Percentiles rank a stretch among this genome's conserved stretches.
Evolutionary conservation across 2,113 vertebrate species (phyloP).

Genomic region (Osmerus mordax): DNA sequence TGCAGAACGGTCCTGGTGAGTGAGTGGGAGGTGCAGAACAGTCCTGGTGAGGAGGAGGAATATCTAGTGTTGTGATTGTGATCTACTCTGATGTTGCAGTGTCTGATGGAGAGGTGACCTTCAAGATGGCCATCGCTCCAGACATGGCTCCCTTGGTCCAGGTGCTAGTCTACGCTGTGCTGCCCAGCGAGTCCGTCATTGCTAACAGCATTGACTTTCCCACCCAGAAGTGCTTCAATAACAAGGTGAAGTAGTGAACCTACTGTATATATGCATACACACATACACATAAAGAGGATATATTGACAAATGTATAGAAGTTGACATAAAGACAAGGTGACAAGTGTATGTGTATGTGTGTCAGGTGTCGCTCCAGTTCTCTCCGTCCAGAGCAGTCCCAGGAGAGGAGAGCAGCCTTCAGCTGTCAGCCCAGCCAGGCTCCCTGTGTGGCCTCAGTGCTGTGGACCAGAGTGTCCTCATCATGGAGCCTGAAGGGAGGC

Average conservation of each 20-base stretch:
- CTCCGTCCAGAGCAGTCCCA: conserved; percentile 62
- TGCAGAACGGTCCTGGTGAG: conserved; percentile 22
- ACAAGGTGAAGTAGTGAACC: conserved; percentile 69
- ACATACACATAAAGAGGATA: no score
- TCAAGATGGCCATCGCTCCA: conserved; percentile 63
- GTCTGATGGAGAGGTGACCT: conserved; percentile 61
- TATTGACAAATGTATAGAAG: no score
- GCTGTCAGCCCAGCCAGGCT: conserved; percentile 71
- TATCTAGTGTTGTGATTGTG: background rate
- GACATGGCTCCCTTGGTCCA: conserved; percentile 65
- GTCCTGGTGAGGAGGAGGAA: no score
- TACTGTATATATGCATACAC: no score
- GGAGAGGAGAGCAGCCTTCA: conserved; percentile 59
- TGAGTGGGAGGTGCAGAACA: background rate
- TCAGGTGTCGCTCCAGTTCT: background rate
- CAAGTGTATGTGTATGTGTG: background rate
- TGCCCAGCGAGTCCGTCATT: conserved; percentile 73
- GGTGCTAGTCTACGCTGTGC: conserved; percentile 75
- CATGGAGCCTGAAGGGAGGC: conserved; percentile 68
- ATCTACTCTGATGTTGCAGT: conserved; percentile 45
- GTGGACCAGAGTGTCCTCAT: conserved; percentile 81
- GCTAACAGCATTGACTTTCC: conserved; percentile 70
- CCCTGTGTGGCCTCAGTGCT: conserved; percentile 78
- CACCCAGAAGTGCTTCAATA: conserved; percentile 76
- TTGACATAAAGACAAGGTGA: background rate